Evolutionary conservation across 2,797 vertebrate genomes (phyloP).

Genomic region (Neosilurus hyrtlii): DNA sequence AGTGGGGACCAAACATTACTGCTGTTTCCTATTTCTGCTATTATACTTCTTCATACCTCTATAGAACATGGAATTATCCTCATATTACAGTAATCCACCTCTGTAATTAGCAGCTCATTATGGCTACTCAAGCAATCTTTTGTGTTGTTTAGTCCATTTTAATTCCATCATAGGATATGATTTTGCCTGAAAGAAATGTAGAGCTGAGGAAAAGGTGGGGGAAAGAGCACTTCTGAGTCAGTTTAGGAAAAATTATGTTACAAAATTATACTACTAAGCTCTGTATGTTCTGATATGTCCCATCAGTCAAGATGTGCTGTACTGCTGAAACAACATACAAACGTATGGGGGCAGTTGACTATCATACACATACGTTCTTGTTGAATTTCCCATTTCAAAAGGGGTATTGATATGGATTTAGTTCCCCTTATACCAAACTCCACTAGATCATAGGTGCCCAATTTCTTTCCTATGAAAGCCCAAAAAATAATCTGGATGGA

Average conservation of each 20-base stretch:
- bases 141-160: not conserved
- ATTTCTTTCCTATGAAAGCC: too few relatives aligned
- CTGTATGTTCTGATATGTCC: not conserved
- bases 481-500: too few relatives aligned
- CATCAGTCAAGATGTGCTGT: not conserved
- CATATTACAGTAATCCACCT: not conserved
- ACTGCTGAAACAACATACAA: not conserved
- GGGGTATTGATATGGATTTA: not conserved
- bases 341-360: not conserved
- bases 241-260: not conserved
- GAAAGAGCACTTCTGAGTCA: not conserved
- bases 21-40: not conserved
- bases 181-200: not conserved
- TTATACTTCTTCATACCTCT: not conserved
- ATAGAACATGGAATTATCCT: not conserved
- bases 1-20: not conserved
- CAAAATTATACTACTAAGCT: not conserved
- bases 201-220: not conserved
- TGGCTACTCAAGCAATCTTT: not conserved
- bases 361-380: not conserved
- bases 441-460: too few relatives aligned
- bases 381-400: not conserved
- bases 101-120: not conserved
- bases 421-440: not conserved
- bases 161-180: too few relatives aligned